Base-by-base conservation (phyloP, 2,888 invertebrate genomes). In the Calliopum simillimum region DNA sequence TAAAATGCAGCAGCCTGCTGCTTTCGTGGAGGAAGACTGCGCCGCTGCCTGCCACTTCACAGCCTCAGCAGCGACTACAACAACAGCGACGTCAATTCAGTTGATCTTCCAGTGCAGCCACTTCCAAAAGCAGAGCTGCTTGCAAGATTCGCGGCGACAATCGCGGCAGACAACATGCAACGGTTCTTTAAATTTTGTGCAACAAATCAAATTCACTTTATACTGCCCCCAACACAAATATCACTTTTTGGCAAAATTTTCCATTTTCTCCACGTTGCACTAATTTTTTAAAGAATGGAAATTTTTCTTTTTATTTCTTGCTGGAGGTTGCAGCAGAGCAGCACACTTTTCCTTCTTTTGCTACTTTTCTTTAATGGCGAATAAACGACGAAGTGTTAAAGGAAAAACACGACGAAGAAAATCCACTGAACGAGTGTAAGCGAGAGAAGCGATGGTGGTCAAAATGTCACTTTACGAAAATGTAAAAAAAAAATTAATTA, bases 41-140 rank as follows among this genome's bases (percentile, higher is more conserved):
- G 21, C 16, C 65, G 25, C 25, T 11, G n/a, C 49, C 19, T 53
- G 53, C 53, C 5, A 14, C 53, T 53, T 21, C 53, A 44, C 61
- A 62, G 61, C 46, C 16, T 23, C n/a, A 25, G 33, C 14, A 41
- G 33, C 41, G 11, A 51, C 16, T 16, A 33, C 41, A n/a, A 49
- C 47, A 13, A 2, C 19, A 19, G 16, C 19, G 5, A 64, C 33
- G 33, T 33, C 33, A 8, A 33, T 33, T 33, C 33, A 33, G 16
- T 12, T 11, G 33, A 51, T 58, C 41, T 47, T 65, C 55, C 65
- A 65, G 55, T 33, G 33, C 33, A 19, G 43, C 41, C 43, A 16
- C 47, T 67, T 67, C 46, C 67, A 67, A 58, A 19, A 16, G 43
- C 16, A 44, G 43, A 41, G 61, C 67, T 58, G 67, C 67, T 67